These are phyloP conservation scores for Periophthalmus modestus DNA, from an alignment of 2,113 vertebrate genomes.

Conservation along the genomic window DNA sequence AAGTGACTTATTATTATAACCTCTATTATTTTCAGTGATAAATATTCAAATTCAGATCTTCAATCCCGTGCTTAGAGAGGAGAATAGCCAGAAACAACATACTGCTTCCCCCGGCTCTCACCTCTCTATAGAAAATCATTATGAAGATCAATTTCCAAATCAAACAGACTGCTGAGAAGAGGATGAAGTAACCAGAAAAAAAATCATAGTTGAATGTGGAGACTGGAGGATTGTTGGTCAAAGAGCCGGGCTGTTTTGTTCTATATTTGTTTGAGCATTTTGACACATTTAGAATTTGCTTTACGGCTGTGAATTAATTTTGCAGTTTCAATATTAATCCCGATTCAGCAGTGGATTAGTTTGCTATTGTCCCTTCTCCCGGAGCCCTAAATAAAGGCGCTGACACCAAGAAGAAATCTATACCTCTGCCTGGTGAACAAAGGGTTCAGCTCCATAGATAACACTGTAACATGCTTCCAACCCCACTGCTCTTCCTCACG, in stretches of 20 bases:
- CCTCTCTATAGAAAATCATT: conserved; percentile 79
- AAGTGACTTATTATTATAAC: conserved; percentile 84
- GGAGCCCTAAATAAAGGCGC: conserved; percentile 75
- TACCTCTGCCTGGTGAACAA: conserved; percentile 74
- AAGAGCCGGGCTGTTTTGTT: conserved; percentile 64
- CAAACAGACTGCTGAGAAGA: conserved; percentile 65
- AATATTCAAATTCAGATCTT: conserved; percentile 97
- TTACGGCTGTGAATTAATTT: conserved; percentile 80
- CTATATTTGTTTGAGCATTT: conserved; percentile 75
- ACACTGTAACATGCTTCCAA: conserved; percentile 60
- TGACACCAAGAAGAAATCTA: conserved; percentile 79
- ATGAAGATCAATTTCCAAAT: conserved; percentile 78
- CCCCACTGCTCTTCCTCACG: conserved; percentile 46
- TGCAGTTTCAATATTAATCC: conserved; percentile 81
- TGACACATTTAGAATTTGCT: conserved; percentile 77
- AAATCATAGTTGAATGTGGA: conserved; percentile 70
- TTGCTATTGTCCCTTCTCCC: conserved; percentile 76
- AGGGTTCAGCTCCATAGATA: conserved; percentile 78
- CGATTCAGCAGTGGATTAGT: conserved; percentile 79
- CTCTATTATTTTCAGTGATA: conserved; percentile 97
- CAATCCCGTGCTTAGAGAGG: conserved; percentile 89
- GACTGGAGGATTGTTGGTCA: conserved; percentile 66
- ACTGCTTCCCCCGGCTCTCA: conserved; percentile 60
- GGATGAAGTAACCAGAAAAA: conserved; percentile 51
- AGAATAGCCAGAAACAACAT: conserved; percentile 82